phyloP scores from a whole-genome alignment of 2,113 vertebrate genomes.

The Labrus mixtus region DNA sequence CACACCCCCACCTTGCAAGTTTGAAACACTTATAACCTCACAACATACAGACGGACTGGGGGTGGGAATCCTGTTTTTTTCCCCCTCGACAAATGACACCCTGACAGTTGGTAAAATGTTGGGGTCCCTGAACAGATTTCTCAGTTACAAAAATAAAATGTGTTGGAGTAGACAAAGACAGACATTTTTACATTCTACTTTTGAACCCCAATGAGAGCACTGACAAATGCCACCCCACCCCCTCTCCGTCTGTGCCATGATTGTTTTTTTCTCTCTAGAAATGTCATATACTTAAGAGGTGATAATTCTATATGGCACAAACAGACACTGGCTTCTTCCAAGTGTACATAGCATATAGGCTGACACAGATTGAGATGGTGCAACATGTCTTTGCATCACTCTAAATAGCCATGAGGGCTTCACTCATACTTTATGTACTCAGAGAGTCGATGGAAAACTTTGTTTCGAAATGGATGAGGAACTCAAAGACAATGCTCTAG shows the following conservation, averaged over 20 bases:
- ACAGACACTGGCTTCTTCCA: slow-evolving; percentile 72
- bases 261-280: slow-evolving; percentile 79
- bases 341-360: slow-evolving; percentile 76
- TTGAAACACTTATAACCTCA: slow-evolving; percentile 75
- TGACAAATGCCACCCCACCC: slow-evolving; percentile 86
- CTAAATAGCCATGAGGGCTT: slow-evolving; percentile 49
- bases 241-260: slow-evolving; percentile 85
- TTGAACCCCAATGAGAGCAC: slow-evolving; percentile 85
- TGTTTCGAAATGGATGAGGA: not conserved
- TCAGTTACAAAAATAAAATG: slow-evolving; percentile 88
- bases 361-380: slow-evolving; percentile 77
- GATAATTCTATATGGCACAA: slow-evolving; percentile 80
- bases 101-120: slow-evolving; percentile 85
- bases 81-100: slow-evolving; percentile 85
- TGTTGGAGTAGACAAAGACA: slow-evolving; percentile 86
- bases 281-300: slow-evolving; percentile 82
- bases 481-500: not conserved
- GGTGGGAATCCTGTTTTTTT: slow-evolving; percentile 80
- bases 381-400: slow-evolving; percentile 61
- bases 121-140: slow-evolving; percentile 88
- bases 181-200: slow-evolving; percentile 84
- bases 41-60: slow-evolving; percentile 86
- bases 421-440: slow-evolving; percentile 13
- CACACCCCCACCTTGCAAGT: slow-evolving; percentile 70
- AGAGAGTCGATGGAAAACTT: slow-evolving; percentile 19